Evolutionary conservation across 2,888 invertebrate genomes (phyloP), one percentile per base, ranked within the genome.

Genomic region (Blastobasis lacticolella): DNA sequence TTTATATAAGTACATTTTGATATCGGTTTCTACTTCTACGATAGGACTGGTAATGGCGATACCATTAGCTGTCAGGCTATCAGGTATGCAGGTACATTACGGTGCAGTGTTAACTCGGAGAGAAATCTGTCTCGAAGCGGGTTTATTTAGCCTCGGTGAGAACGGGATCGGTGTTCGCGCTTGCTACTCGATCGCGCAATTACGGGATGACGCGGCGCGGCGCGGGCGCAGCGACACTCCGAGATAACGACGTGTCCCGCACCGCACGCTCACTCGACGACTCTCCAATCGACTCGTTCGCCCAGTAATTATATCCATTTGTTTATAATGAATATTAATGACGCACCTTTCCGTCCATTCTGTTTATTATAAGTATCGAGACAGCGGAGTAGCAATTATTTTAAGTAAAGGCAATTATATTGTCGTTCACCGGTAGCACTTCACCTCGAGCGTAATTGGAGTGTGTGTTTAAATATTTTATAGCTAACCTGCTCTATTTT

Each of bases 291-390:
- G 67, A 81, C 83, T 81, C 71, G 79, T 79, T 78, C 81, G 6
- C 70, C 69, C 64, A 77, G 72, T 85, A 83, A 86, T 86, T 84
- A 85, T 81, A 85, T 78, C 80, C 80, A 83, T 85, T 85, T 84
- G 82, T 81, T 78, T 81, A 75, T 82, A 83, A 84, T 84, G 80
- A 84, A 82, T 80, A 82, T 80, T 82, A 81, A 83, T 76, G 79
- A 77, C 73, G 64, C 69, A 66, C 72, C 75, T 73, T 69, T 69
- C 66, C 69, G 67, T 60, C 71, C 69, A 69, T 74, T 75, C 73
- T 72, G 75, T 78, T 75, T 73, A 75, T 73, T 73, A 71, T 71
- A 75, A 76, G 73, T 76, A 78, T 77, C 74, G 73, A 48, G 48
- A 67, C 75, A 69, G 62, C 73, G 66, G 66, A 69, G 66, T 66